phyloP scores from a whole-genome alignment of 1,140 invertebrate genomes.

The Adelges cooleyi region DNA sequence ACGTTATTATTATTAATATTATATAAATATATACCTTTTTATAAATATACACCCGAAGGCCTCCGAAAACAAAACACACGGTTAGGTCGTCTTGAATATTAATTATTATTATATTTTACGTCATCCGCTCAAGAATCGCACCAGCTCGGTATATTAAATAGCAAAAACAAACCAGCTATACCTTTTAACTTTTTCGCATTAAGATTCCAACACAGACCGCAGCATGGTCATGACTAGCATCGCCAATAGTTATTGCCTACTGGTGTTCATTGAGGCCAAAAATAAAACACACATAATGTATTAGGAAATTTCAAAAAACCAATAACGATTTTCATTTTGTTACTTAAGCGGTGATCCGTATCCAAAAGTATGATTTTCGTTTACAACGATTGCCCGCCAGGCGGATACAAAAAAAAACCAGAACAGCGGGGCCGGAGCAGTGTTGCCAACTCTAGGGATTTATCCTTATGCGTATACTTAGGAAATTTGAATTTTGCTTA shows the following conservation, averaged over 20 bases:
- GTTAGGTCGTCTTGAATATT: constrained; percentile 5
- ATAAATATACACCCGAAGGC: neutral
- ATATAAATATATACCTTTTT: neutral
- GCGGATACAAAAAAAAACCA: too few species aligned
- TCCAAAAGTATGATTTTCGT: neutral
- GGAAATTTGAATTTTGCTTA: too few species aligned
- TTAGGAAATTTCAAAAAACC: neutral
- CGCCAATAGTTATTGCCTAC: neutral
- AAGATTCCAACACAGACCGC: too few species aligned
- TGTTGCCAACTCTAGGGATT: too few species aligned
- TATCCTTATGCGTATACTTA: too few species aligned
- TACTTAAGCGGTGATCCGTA: neutral
- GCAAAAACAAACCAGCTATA: neutral
- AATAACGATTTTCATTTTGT: neutral
- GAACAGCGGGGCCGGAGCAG: too few species aligned
- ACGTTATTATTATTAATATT: too few species aligned
- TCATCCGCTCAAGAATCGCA: neutral
- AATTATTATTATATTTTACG: neutral
- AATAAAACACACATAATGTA: neutral
- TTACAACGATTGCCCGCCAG: too few species aligned
- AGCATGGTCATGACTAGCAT: neutral
- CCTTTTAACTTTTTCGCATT: too few species aligned
- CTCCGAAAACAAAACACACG: neutral
- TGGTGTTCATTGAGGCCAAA: neutral
- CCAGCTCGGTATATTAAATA: neutral